Conservation (phyloP, 1,140 invertebrate species). For the Maniola jurtina region DNA sequence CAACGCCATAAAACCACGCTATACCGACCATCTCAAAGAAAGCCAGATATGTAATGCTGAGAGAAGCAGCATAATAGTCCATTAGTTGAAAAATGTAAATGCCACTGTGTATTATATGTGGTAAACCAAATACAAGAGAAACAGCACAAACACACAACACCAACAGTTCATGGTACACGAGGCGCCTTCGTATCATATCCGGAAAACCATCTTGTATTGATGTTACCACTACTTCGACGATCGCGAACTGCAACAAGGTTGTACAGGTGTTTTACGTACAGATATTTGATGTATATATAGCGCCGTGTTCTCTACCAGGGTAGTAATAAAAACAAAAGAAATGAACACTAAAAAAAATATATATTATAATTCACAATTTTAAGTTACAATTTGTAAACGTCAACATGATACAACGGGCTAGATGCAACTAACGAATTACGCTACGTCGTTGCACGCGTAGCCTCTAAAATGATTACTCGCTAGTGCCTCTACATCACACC, state of each 20-base stretch:
- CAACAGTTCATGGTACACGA: slow-evolving; percentile 92
- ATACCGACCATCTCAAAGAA: slow-evolving; percentile 95
- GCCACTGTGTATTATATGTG: slow-evolving; percentile 92
- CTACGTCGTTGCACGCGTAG: no score
- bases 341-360: no score
- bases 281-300: no score
- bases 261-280: not conserved
- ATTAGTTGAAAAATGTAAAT: slow-evolving; percentile 96
- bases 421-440: no score
- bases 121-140: slow-evolving; percentile 90
- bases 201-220: slow-evolving; percentile 95
- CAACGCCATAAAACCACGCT: slow-evolving; percentile 95
- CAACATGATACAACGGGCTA: no score
- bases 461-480: no score
- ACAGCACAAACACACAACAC: slow-evolving; percentile 90
- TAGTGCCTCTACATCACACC: no score
- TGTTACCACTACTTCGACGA: slow-evolving; percentile 94
- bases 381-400: no score
- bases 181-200: slow-evolving; percentile 87
- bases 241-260: slow-evolving; percentile 85
- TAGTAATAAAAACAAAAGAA: no score
- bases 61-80: slow-evolving; percentile 94
- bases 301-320: no score
- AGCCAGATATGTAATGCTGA: slow-evolving; percentile 94
- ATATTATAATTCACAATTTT: no score